phyloP scores from a whole-genome alignment of 2,797 vertebrate species.

The Clarias laeviceps region DNA sequence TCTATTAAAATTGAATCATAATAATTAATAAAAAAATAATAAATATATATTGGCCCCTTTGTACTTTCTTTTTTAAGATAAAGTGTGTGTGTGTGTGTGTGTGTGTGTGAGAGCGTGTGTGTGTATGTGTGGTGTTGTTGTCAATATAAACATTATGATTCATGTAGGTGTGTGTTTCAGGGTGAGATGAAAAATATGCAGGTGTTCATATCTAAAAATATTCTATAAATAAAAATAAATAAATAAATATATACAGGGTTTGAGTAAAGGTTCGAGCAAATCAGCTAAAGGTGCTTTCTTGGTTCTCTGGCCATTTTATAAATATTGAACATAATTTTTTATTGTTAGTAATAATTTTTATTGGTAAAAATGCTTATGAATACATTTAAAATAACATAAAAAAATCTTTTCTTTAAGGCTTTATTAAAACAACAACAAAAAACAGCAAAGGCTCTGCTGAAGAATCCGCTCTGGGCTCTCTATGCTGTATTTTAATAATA shows the following conservation, averaged over 20 bases:
- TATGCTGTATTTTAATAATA: neutral
- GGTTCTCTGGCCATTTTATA: neutral
- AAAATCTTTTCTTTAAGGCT: neutral
- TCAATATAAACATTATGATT: conserved; percentile 3
- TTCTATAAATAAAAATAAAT: neutral
- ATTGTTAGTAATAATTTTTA: too few species aligned
- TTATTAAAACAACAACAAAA: neutral
- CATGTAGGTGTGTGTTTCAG: neutral
- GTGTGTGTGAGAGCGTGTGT: neutral
- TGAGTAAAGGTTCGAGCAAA: neutral
- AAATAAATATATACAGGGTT: neutral
- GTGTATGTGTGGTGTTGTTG: neutral
- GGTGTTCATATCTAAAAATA: neutral
- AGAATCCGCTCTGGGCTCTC: neutral
- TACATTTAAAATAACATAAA: neutral
- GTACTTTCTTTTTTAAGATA: neutral
- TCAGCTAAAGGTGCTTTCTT: neutral
- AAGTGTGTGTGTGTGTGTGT: too few species aligned
- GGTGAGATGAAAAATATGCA: neutral
- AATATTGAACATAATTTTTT: too few species aligned
- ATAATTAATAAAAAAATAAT: neutral
- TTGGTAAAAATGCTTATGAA: neutral
- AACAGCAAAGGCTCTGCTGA: neutral
- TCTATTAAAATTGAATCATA: neutral
- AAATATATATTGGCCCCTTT: neutral